phyloP scores from a whole-genome alignment of 2,797 vertebrate genomes.

The Cossypha heuglini region DNA sequence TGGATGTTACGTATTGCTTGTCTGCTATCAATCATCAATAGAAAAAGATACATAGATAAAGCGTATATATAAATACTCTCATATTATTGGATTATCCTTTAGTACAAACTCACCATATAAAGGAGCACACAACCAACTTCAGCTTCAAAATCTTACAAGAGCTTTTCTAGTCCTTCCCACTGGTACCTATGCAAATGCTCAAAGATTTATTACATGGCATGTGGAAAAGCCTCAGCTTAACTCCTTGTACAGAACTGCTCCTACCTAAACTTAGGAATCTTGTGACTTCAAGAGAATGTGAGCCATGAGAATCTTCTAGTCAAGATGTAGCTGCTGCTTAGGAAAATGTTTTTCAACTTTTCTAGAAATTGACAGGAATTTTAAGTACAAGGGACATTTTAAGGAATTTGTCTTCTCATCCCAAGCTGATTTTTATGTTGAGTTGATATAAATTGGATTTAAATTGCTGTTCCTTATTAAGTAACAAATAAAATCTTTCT shows the following conservation, averaged over 20 bases:
- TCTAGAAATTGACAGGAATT: background rate
- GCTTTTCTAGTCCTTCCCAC: background rate
- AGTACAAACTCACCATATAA: background rate
- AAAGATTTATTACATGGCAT: background rate
- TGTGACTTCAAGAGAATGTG: background rate
- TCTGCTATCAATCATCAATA: background rate
- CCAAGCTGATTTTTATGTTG: background rate
- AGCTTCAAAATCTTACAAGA: background rate
- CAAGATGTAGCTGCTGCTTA: background rate
- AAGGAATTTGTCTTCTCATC: background rate
- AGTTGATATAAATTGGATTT: background rate
- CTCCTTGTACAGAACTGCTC: background rate
- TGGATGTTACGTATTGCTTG: background rate
- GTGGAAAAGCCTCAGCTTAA: background rate
- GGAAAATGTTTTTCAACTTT: background rate
- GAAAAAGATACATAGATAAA: background rate
- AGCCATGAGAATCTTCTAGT: background rate
- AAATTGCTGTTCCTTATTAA: background rate
- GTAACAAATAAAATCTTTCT: background rate
- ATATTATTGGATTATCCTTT: background rate
- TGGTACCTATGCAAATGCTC: background rate
- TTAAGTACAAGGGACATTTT: background rate
- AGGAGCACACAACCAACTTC: background rate
- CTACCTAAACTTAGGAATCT: background rate
- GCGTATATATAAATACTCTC: background rate